phyloP scores from a whole-genome alignment of 2,888 invertebrate species.

The Conomelus anceps region DNA sequence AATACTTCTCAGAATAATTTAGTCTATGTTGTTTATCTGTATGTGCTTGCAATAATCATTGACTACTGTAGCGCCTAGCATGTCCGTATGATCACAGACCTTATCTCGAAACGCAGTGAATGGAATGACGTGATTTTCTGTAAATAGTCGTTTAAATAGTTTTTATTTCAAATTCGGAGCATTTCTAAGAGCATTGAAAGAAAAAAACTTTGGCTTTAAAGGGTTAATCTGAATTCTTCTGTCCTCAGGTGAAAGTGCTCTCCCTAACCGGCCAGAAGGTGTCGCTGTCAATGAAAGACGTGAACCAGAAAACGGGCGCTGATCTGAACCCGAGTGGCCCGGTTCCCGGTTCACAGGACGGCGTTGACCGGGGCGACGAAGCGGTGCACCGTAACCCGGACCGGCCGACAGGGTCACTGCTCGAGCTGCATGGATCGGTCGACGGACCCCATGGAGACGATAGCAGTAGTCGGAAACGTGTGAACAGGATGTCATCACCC shows the following conservation, averaged over 20 bases:
- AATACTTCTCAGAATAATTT: no score
- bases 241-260: slow-evolving; percentile 68
- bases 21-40: no score
- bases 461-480: slow-evolving; percentile 66
- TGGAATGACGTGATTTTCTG: no score
- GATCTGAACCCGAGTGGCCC: slow-evolving; percentile 86
- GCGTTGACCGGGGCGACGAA: slow-evolving; percentile 42
- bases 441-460: slow-evolving; percentile 65
- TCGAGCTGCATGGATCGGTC: slow-evolving; percentile 48
- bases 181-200: neutral
- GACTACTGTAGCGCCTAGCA: no score
- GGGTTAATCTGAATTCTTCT: neutral
- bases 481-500: slow-evolving; percentile 89
- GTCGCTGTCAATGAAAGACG: slow-evolving; percentile 95
- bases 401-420: slow-evolving; percentile 59
- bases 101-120: no score
- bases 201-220: no score
- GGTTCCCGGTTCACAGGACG: slow-evolving; percentile 52
- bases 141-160: no score
- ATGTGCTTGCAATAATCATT: no score
- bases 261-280: slow-evolving; percentile 92
- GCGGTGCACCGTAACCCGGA: slow-evolving; percentile 86
- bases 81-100: no score
- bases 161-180: no score
- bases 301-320: slow-evolving; percentile 88